Base-by-base conservation (phyloP, 1,140 invertebrate genomes). In the Berghia stephanieae region DNA sequence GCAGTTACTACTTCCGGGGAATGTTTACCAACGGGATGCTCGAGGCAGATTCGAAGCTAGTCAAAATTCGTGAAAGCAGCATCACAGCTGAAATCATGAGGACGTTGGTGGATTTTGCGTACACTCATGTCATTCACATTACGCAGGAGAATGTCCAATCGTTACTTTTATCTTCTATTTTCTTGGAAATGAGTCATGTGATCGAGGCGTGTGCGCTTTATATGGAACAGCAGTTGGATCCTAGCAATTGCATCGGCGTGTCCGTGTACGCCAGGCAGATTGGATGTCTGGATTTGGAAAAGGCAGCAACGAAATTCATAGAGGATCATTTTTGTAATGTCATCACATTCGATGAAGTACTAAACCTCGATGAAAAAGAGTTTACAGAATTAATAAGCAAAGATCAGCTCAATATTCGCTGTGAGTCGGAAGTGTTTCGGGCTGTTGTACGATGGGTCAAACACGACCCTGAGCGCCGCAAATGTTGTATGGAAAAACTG, bases 21-120 rank as follows among this genome's bases (percentile, higher is more conserved):
- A 98, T 98, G 96, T 97, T 96, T 73, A 99, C 96, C 31, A 95
- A 96, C 46, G 97, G 99, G 0, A 91, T 96, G 78, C 94, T 94
- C 83, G 96, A 96, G 89, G 93, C 93, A 80, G 94, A 95, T 84
- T 96, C 95, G 94, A 93, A 93, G 13, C 40, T 44, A 8, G 63
- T 76, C 0, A 92, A 93, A 3, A 93, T 96, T 6, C 94, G 93
- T 79, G 90, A 96, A 42, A 95, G 96, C 85, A 95, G 95, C 60
- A 94, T 97, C 42, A 95, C 94, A 79, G 94, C 95, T 10, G 95
- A 93, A 46, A 93, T 94, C 5, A 94, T 97, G 93, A 92, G 92
- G 68, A 92, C 93, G 82, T 91, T 97, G 36, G 93, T 97, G 57
- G 93, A 94, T 87, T 97, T 96, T 86, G 96, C 96, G 92, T 97